Evolutionary conservation across 2,113 vertebrate genomes (phyloP), one percentile per base, ranked within the genome.

Genomic region (Pipa parva): DNA sequence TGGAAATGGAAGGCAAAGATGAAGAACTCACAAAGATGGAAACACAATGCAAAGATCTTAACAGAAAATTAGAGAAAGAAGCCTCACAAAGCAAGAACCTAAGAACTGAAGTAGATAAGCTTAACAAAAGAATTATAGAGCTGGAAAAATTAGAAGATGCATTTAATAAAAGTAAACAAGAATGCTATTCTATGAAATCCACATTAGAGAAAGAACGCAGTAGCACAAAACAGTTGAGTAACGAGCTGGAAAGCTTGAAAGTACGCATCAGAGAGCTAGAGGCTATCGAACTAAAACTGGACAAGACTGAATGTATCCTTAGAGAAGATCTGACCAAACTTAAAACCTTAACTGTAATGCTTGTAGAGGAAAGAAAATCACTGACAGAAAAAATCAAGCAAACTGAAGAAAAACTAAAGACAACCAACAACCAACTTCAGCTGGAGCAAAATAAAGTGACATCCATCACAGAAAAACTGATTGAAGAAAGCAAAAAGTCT

Each of bases 1-100:
- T 97, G 51, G 96, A 97, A 70, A 97, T 99, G 94, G 96, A 97
- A 80, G 96, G 94, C 25, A 99, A 99, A 81, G 97, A 98, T 7
- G 95, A 97, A 71, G 96, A 98, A 75, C 79, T 98, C 61, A 90
- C 92, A 73, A 88, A 92, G 75, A 94, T 97, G 92, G 96, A 97
- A 79, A 92, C 95, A 58, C 93, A 95, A 74, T 99, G 95, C 77
- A 84, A 90, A 70, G 94, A 98, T 74, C 92, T 99, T 58, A 91
- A 93, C 25, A 93, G 87, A 66, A 97, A 93, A 73, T 85, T 99
- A 54, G 92, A 97, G 80, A 95, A 92, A 71, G 95, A 99, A 79
- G 85, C 91, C 24, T 79, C 63, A 11, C 94, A 95, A 71, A 94
- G 92, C 74, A 85, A 78, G 69, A 90, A 84, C 76, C 84, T 99